Evolutionary conservation across 2,888 invertebrate genomes (phyloP), one percentile per base, ranked within the genome.

Genomic region (Tinea pellionella): DNA sequence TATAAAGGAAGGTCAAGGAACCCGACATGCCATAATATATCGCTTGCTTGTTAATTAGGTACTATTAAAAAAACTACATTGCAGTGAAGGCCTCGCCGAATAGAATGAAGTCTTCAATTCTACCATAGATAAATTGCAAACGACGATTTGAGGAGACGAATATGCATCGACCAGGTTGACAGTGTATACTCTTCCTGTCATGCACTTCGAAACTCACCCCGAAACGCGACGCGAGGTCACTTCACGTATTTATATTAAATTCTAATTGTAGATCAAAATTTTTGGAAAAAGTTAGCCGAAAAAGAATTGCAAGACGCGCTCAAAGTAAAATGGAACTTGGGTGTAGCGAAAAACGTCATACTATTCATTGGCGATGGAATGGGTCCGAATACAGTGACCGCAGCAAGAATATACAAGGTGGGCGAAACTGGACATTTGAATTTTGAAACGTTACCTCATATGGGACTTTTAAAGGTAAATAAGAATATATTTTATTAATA

Each of bases 301-400:
- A 68, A 73, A 0, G 90, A 90, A 63, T 67, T 90, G 0, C 78
- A 89, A 42, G 88, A 88, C 58, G 90, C 92, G 0, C 74, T 93
- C 0, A 74, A 82, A 13, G 76, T 90, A 1, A 81, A 89, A 68
- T 88, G 84, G 71, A 93, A 93, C 67, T 75, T 80, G 12, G 88
- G 88, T 3, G 74, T 78, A 0, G 96, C 96, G 0, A 94, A 92
- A 75, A 97, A 96, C 74, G 92, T 96, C 0, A 92, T 97, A 59
- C 67, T 97, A 0, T 96, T 96, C 72, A 81, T 97, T 2, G 97
- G 96, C 0, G 97, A 97, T 71, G 97, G 97, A 2, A 96, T 97
- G 96, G 96, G 96, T 0, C 89, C 93, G 0, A 92, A 94, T 63
- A 96, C 96, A 0, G 89, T 94, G 56, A 94, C 96, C 0, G 93